These are phyloP conservation scores for Xiphophorus hellerii DNA, from an alignment of 2,113 vertebrate species.

Conservation along the genomic window DNA sequence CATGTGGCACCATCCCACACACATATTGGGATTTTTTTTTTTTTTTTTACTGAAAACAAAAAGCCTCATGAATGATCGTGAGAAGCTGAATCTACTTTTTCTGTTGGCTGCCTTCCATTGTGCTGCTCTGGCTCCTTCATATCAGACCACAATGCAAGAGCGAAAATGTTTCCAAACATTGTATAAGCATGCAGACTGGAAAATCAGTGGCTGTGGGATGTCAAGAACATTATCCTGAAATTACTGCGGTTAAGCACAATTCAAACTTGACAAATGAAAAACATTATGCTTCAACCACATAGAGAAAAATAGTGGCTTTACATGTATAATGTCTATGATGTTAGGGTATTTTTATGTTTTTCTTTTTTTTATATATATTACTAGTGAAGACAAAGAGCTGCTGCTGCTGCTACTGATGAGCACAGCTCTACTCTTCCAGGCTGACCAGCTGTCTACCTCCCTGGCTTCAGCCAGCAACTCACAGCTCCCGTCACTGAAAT, in stretches of 20 bases:
- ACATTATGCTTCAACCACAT: slow-evolving; percentile 34
- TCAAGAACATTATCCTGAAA: slow-evolving; percentile 24
- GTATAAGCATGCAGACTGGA: slow-evolving; percentile 46
- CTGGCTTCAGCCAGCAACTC: slow-evolving; percentile 41
- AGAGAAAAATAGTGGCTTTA: slow-evolving; percentile 24
- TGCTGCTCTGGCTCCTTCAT: slow-evolving; percentile 43
- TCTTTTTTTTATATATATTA: slow-evolving; percentile 4
- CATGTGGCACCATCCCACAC: too few relatives aligned
- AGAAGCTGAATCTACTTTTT: slow-evolving; percentile 21
- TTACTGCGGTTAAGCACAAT: slow-evolving; percentile 41
- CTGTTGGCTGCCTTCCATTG: slow-evolving; percentile 47
- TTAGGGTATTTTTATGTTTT: not conserved
- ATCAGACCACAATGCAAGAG: slow-evolving; percentile 54
- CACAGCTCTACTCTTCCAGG: slow-evolving; percentile 29
- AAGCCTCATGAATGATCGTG: not conserved
- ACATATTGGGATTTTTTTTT: too few relatives aligned
- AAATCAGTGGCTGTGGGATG: slow-evolving; percentile 46
- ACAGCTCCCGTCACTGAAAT: slow-evolving; percentile 45
- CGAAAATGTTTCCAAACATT: slow-evolving; percentile 63
- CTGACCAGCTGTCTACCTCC: slow-evolving; percentile 52
- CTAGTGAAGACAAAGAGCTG: slow-evolving; percentile 39
- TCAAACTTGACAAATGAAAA: slow-evolving; percentile 48
- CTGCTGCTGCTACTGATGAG: slow-evolving; percentile 19
- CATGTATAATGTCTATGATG: not conserved
- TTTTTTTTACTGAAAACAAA: not conserved